Conservation (phyloP, 2,888 invertebrate species). For the Carabus problematicus region DNA sequence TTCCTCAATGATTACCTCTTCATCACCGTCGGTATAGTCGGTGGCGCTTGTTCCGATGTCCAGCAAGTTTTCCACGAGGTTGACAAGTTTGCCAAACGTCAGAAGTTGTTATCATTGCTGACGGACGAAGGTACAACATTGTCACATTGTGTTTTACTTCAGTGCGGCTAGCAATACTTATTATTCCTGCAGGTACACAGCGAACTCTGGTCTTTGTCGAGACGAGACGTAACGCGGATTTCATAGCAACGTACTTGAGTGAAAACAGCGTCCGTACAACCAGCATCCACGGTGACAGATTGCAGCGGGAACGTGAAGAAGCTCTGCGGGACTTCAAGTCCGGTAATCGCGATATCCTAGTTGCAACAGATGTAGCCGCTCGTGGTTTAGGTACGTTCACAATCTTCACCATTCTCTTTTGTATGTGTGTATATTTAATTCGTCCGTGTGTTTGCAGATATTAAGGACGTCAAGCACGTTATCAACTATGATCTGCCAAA, state of each 20-base stretch:
- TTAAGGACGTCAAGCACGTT: slow-evolving; percentile 85
- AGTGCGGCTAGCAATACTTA: slow-evolving; percentile 5
- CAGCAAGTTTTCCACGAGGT: slow-evolving; percentile 79
- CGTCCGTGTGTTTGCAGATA: slow-evolving; percentile 72
- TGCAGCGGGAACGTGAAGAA: slow-evolving; percentile 75
- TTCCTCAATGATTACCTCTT: slow-evolving; percentile 86
- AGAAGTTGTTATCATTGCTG: slow-evolving; percentile 74
- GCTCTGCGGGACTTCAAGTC: slow-evolving; percentile 81
- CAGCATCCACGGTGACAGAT: slow-evolving; percentile 77
- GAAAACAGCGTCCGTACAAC: slow-evolving; percentile 76
- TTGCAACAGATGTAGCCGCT: slow-evolving; percentile 95
- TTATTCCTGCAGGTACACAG: slow-evolving; percentile 54
- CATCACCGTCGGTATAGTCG: slow-evolving; percentile 88
- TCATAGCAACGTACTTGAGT: slow-evolving; percentile 81
- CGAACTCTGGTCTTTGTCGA: slow-evolving; percentile 89
- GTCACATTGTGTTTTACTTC: slow-evolving; percentile 24
- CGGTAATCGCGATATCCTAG: slow-evolving; percentile 79
- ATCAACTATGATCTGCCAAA: slow-evolving; percentile 92
- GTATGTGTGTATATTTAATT: slow-evolving; percentile 6
- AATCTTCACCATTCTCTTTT: no score
- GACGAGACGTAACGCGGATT: slow-evolving; percentile 89
- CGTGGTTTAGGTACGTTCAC: slow-evolving; percentile 79
- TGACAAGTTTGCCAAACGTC: slow-evolving; percentile 74
- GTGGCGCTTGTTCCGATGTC: slow-evolving; percentile 92
- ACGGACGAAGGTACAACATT: slow-evolving; percentile 60